A percentile compares a stretch with the other conserved stretches of the same genome.
Evolutionary conservation across 2,888 invertebrate genomes (phyloP).

Genomic region (Mermis nigrescens): DNA sequence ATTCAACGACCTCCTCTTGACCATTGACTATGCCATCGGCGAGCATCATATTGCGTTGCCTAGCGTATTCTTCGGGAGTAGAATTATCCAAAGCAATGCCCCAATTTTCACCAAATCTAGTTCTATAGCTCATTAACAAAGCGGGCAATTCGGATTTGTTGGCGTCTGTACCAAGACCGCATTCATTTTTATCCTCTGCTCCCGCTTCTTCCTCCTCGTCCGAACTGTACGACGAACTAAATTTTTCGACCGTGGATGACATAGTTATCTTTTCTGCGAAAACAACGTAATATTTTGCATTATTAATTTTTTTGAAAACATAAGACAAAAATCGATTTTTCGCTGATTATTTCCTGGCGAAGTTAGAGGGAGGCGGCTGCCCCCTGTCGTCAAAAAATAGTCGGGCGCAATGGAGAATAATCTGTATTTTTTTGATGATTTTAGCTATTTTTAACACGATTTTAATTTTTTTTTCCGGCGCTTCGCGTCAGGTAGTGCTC

Average conservation of each 20-base stretch:
- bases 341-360: no score
- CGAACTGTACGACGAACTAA: constrained; percentile 15
- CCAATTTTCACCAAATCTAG: neutral
- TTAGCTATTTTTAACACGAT: no score
- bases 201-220: constrained; percentile 1
- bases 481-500: no score
- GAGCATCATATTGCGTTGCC: constrained; percentile 36
- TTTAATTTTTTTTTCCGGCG: no score
- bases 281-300: no score
- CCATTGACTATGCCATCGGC: constrained; percentile 23
- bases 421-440: no score
- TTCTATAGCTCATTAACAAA: constrained; percentile 6
- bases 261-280: neutral
- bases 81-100: neutral
- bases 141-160: neutral
- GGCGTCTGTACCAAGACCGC: constrained; percentile 1
- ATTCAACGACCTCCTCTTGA: constrained; percentile 1
- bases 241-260: constrained; percentile 38
- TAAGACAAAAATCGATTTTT: no score
- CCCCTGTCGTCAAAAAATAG: no score
- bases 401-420: no score
- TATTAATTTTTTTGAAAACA: no score
- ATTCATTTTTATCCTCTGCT: no score
- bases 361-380: no score
- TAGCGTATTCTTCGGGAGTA: constrained; percentile 33